Conservation (phyloP, 2,113 vertebrate genomes). For the Eira barbara region DNA sequence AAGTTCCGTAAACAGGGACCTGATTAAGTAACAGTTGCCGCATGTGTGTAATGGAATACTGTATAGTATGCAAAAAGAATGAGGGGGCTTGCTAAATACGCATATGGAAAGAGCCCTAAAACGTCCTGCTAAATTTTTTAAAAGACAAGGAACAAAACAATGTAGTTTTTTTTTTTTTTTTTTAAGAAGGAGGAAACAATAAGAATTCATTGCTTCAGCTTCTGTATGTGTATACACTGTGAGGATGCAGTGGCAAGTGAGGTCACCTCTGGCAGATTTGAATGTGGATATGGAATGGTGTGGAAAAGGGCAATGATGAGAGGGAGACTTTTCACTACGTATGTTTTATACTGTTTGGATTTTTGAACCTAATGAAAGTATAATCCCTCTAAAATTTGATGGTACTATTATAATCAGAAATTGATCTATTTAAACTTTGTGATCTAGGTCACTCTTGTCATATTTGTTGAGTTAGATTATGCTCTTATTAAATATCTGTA, state of each 20-base stretch:
- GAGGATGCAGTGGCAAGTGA: background rate
- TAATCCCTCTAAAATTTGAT: background rate
- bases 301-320: background rate
- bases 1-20: background rate
- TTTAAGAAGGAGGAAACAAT: background rate
- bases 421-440: background rate
- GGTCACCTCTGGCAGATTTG: background rate
- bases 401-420: background rate
- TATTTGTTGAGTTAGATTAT: background rate
- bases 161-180: background rate
- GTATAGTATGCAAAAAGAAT: background rate
- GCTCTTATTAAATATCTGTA: background rate
- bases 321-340: background rate
- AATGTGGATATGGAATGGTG: background rate
- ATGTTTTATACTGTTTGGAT: background rate
- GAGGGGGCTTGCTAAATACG: background rate
- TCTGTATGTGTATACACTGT: background rate
- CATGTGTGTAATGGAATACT: background rate
- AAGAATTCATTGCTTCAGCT: background rate
- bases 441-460: background rate
- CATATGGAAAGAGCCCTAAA: background rate
- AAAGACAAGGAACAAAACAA: background rate
- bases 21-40: background rate
- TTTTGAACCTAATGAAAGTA: background rate
- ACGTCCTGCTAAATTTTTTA: background rate